These are phyloP conservation scores for Crossocerus cetratus DNA, from an alignment of 2,888 invertebrate genomes.

Conservation along the genomic window DNA sequence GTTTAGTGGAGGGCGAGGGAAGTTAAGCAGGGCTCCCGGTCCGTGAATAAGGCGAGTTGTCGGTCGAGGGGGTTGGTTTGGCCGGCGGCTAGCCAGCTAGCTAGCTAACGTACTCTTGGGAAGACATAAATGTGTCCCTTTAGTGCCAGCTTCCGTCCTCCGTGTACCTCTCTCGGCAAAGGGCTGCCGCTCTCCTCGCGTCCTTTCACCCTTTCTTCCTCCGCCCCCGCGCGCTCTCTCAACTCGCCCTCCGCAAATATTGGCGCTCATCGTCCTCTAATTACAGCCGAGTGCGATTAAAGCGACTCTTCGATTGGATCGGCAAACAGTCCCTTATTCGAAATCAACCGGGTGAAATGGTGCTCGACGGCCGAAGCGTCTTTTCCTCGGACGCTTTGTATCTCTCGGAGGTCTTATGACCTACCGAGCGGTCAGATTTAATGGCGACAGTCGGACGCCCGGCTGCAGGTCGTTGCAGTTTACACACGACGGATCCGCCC, in stretches of 20 bases:
- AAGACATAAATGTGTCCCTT: conserved; percentile 65
- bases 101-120: conserved; percentile 59
- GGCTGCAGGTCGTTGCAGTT: conserved; percentile 29
- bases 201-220: conserved; percentile 38
- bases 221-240: conserved; percentile 21
- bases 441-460: conserved; percentile 28
- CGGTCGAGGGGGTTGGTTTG: conserved; percentile 54
- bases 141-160: conserved; percentile 59
- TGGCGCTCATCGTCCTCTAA: conserved; percentile 3
- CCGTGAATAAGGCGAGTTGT: conserved; percentile 45
- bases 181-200: conserved; percentile 23
- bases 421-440: conserved; percentile 36
- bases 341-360: no score
- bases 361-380: neutral
- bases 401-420: conserved; percentile 1
- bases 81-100: conserved; percentile 56
- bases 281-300: conserved; percentile 38
- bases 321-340: no score
- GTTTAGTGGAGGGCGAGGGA: neutral
- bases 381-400: no score
- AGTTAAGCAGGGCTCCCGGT: conserved; percentile 19
- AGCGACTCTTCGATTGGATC: conserved; percentile 10
- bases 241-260: neutral
- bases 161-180: conserved; percentile 26
- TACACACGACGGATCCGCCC: conserved; percentile 52